Base-by-base conservation (phyloP, 1,140 invertebrate species). In the Diorhabda elongata region DNA sequence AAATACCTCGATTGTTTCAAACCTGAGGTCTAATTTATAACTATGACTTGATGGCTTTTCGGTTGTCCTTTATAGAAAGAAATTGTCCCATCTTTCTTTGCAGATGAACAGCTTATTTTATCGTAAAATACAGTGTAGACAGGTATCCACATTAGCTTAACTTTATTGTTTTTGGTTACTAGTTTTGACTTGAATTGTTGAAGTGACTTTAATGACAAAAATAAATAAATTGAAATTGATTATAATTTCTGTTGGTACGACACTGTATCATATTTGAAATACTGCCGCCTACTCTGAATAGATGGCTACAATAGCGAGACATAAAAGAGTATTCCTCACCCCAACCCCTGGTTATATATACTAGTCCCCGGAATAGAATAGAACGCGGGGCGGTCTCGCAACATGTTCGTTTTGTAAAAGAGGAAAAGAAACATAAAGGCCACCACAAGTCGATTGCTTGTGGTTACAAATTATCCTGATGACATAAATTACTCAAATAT, bases 401-500 rank as follows among this genome's bases (percentile, higher is more conserved):
- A 44, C 44, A 62, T 62, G 61, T 62, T 62, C 61, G 61, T 62
- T 62, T 62, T 62, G 61, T 62, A n/a, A 8, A 11, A 62, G 44
- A 44, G 42, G 9, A 61, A 62, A 44, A 43, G 43, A 47, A 62
- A 47, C 61, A 62, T 62, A 62, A 62, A 62, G 43, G 61, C 42
- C 61, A 62, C 61, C 61, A 62, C 61, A 62, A 62, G 61, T 62
- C 61, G 43, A 62, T 62, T 62, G 44, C 61, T 62, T 62, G 61
- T 44, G 61, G 61, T 62, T 62, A 62, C 61, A 62, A 62, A 62
- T 62, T 62, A 62, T 62, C 61, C n/a, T 62, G 61, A 62, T 62
- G 61, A 62, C 61, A 62, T 62, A 44, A 62, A 62, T 47, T 62
- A n/a, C 42, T 62, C 42, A 62, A 62, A 62, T 44, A 62, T 44